Evolutionary conservation across 2,797 vertebrate genomes (phyloP).

Genomic region (Calcarius lapponicus): DNA sequence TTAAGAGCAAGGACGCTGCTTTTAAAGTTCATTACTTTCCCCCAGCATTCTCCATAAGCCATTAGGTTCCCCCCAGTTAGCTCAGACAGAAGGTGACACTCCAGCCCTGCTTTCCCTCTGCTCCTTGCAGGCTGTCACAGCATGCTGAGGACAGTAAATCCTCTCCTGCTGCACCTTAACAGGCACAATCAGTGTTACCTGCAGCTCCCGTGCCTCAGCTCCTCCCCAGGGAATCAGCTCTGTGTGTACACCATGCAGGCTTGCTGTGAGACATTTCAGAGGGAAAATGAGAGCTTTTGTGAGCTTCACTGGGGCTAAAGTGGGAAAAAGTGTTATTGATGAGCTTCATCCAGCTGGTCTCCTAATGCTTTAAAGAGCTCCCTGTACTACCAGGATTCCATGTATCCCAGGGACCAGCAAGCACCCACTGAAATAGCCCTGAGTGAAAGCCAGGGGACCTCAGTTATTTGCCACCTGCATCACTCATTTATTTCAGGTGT

Average conservation of each 20-base stretch:
- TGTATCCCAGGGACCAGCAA: neutral
- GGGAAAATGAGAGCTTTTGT: neutral
- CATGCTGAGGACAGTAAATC: neutral
- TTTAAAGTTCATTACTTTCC: neutral
- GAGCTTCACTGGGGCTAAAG: neutral
- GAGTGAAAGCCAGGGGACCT: neutral
- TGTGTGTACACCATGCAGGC: neutral
- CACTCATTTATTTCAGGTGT: neutral
- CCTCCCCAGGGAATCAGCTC: neutral
- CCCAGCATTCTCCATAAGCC: neutral
- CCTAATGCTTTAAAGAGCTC: neutral
- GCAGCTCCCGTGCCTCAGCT: neutral
- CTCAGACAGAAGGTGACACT: neutral
- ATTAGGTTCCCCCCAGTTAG: neutral
- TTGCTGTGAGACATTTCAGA: neutral
- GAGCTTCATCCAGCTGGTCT: neutral
- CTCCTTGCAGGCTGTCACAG: neutral
- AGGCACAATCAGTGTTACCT: fast-evolving
- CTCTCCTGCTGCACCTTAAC: neutral
- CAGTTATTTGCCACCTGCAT: neutral
- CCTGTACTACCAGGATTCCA: neutral
- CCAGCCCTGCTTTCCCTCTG: neutral
- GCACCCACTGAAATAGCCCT: neutral
- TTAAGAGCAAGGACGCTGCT: neutral
- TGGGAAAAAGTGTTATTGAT: neutral